phyloP scores from a whole-genome alignment of 1,140 invertebrate genomes.

The Rhyacophila brunnea region DNA sequence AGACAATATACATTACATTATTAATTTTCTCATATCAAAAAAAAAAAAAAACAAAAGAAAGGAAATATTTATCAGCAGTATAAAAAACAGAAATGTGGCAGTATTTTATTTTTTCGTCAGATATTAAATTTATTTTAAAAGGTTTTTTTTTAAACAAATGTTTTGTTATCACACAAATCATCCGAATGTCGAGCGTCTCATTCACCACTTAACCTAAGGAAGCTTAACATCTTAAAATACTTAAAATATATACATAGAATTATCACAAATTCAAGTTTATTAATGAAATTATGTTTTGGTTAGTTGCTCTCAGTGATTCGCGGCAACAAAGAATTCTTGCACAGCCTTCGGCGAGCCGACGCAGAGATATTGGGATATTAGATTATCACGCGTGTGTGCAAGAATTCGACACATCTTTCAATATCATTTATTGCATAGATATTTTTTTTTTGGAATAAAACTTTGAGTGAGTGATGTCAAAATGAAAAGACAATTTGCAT shows the following conservation, averaged over 20 bases:
- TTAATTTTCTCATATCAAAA: too few relatives aligned
- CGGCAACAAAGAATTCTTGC: too few relatives aligned
- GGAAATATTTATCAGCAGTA: neutral
- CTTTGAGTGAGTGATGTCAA: too few relatives aligned
- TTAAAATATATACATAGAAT: slow-evolving; percentile 28
- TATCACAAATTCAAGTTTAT: slow-evolving; percentile 33
- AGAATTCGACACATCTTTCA: too few relatives aligned
- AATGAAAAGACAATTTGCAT: too few relatives aligned
- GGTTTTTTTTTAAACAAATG: too few relatives aligned
- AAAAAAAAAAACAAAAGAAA: neutral
- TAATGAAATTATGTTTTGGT: slow-evolving; percentile 20
- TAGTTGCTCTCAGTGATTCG: neutral
- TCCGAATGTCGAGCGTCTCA: neutral
- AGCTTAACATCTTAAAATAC: slow-evolving; percentile 30
- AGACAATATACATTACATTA: slow-evolving; percentile 11
- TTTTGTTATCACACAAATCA: too few relatives aligned
- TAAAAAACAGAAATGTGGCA: neutral
- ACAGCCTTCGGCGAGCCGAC: too few relatives aligned
- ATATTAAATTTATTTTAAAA: neutral
- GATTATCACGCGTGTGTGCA: too few relatives aligned
- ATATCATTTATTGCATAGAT: too few relatives aligned
- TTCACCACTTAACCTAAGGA: slow-evolving; percentile 23
- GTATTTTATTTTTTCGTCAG: neutral
- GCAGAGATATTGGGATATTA: too few relatives aligned
- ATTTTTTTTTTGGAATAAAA: too few relatives aligned